Percentiles rank a stretch among this genome's conserved stretches.
Conservation (phyloP, 2,888 invertebrate genomes). For the Lepetodrilus schrolli region DNA sequence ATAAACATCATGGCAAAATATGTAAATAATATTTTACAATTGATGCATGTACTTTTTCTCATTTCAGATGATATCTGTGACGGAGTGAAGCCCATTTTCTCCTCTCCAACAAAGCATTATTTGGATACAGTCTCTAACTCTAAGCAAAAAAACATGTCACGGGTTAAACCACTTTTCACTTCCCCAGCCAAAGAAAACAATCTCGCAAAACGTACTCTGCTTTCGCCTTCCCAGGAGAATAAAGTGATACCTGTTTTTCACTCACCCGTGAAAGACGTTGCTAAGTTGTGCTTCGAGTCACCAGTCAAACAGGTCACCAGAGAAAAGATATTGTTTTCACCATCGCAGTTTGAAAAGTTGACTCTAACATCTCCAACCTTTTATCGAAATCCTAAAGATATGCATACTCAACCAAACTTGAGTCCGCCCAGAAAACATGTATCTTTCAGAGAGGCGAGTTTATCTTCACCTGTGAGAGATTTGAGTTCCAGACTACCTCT, state of each 20-base stretch:
- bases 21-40: no score
- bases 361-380: background rate
- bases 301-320: no score
- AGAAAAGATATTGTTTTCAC: background rate
- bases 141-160: background rate
- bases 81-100: background rate
- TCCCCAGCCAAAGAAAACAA: conserved; percentile 22
- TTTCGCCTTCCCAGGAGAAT: background rate
- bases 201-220: background rate
- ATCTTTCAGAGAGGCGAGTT: background rate
- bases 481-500: background rate
- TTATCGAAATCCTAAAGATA: background rate
- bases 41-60: no score
- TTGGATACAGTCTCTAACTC: background rate
- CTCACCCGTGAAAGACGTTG: no score
- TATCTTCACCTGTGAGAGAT: conserved; percentile 18
- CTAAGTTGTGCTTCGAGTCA: no score
- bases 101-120: background rate
- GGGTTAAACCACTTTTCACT: background rate
- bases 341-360: conserved; percentile 1
- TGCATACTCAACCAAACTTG: no score
- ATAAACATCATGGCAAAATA: no score
- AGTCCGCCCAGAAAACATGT: background rate
- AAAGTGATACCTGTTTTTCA: no score
- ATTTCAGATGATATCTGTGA: background rate